phyloP scores from a whole-genome alignment of 2,797 vertebrate species.

The Oreonectes daqikongensis region DNA sequence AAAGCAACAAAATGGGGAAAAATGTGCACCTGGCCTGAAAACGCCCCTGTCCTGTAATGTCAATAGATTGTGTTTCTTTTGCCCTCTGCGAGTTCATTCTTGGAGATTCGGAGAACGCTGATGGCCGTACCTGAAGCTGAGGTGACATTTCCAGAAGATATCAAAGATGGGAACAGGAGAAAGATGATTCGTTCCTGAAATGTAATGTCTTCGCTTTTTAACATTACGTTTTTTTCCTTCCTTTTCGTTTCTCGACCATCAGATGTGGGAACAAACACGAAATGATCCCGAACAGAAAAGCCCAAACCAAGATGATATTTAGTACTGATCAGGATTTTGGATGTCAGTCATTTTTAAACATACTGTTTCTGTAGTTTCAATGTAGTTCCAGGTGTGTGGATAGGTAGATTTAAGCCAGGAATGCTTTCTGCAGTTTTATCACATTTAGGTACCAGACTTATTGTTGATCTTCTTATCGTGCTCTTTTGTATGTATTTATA shows the following conservation, averaged over 20 bases:
- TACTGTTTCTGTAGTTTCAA: conserved; percentile 58
- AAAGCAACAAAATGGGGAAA: background rate
- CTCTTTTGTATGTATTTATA: conserved; percentile 83
- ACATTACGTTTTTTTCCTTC: conserved; percentile 16
- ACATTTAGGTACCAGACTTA: conserved; percentile 72
- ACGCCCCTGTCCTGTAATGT: conserved; percentile 35
- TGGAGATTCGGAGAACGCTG: conserved; percentile 4
- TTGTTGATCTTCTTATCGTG: conserved; percentile 73
- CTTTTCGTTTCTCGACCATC: conserved; percentile 15
- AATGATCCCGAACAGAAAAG: conserved; percentile 18
- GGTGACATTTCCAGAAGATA: conserved; percentile 1
- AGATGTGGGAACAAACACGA: conserved; percentile 12
- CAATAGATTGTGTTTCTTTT: conserved; percentile 48
- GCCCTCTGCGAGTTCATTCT: conserved; percentile 22
- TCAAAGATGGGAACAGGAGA: conserved; percentile 37
- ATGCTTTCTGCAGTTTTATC: conserved; percentile 73
- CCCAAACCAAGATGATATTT: conserved; percentile 24
- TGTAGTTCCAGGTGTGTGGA: conserved; percentile 68
- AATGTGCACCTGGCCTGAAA: conserved; percentile 33
- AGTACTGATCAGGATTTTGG: conserved; percentile 18
- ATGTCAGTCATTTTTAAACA: conserved; percentile 56
- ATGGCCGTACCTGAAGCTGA: background rate
- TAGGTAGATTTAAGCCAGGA: conserved; percentile 71
- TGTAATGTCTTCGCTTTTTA: conserved; percentile 11
- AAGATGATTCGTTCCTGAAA: conserved; percentile 3